A percentile compares a stretch with the other conserved stretches of the same genome.
Evolutionary conservation across 2,888 invertebrate genomes (phyloP).

Genomic region (Eulithis prunata): DNA sequence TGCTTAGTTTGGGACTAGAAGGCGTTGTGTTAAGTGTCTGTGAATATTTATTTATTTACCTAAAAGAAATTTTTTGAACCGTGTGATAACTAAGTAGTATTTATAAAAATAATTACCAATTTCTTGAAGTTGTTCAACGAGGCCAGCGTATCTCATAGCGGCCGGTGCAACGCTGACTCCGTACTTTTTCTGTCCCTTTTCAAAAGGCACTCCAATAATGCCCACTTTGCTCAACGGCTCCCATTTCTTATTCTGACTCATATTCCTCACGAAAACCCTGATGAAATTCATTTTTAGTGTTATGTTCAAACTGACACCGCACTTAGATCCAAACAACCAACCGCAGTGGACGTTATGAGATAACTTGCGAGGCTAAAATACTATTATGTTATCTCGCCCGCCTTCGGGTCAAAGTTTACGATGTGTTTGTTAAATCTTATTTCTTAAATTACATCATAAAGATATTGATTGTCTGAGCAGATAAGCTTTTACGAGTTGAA

Average conservation of each 20-base stretch:
- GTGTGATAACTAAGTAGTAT: background rate
- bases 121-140: slow-evolving; percentile 84
- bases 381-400: slow-evolving; percentile 47
- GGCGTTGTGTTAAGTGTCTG: no score
- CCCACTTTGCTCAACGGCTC: slow-evolving; percentile 84
- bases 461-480: slow-evolving; percentile 39
- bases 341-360: slow-evolving; percentile 45
- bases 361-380: slow-evolving; percentile 49
- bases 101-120: slow-evolving; percentile 69
- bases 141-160: slow-evolving; percentile 86
- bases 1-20: no score
- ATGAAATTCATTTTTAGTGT: slow-evolving; percentile 64
- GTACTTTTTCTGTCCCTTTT: slow-evolving; percentile 89
- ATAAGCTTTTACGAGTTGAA: slow-evolving; percentile 20
- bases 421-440: slow-evolving; percentile 42
- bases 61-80: no score
- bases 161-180: slow-evolving; percentile 90
- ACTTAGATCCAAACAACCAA: slow-evolving; percentile 44
- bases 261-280: slow-evolving; percentile 65
- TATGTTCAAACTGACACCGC: slow-evolving; percentile 38
- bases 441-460: slow-evolving; percentile 46
- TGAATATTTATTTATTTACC: no score
- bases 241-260: slow-evolving; percentile 64
- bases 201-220: slow-evolving; percentile 91
- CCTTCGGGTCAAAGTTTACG: slow-evolving; percentile 56